phyloP scores from a whole-genome alignment of 2,797 vertebrate species.

The Protonibea diacanthus region DNA sequence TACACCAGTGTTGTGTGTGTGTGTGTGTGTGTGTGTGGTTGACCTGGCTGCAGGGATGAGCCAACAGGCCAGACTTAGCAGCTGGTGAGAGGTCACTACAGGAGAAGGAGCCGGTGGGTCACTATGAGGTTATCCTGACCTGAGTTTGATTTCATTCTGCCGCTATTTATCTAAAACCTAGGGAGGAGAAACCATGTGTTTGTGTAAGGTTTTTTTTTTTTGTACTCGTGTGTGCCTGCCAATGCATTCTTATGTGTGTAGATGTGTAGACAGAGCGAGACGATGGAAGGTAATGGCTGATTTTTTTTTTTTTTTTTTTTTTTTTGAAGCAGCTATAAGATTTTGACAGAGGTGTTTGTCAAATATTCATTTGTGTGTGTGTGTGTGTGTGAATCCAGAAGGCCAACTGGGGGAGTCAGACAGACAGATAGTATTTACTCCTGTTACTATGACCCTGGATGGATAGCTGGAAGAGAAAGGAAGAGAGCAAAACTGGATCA shows the following conservation, averaged over 20 bases:
- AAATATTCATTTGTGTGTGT: slow-evolving; percentile 68
- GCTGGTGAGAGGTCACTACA: slow-evolving; percentile 86
- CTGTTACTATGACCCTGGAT: slow-evolving; percentile 73
- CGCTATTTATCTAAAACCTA: slow-evolving; percentile 86
- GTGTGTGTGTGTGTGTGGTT: slow-evolving; percentile 32
- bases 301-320: slow-evolving; percentile 1
- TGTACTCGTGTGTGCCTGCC: slow-evolving; percentile 35
- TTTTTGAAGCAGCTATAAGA: slow-evolving; percentile 31
- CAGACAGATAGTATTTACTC: slow-evolving; percentile 63
- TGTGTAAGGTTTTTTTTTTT: slow-evolving; percentile 15
- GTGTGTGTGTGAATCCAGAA: slow-evolving; percentile 75
- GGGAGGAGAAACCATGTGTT: slow-evolving; percentile 55
- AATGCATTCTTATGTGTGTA: slow-evolving; percentile 2
- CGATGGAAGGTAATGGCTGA: slow-evolving; percentile 39
- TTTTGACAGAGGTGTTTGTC: slow-evolving; percentile 78
- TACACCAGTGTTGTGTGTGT: slow-evolving; percentile 24
- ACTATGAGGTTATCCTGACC: slow-evolving; percentile 91
- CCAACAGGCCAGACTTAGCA: slow-evolving; percentile 41
- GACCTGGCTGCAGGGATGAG: slow-evolving; percentile 16
- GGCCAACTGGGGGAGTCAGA: slow-evolving; percentile 74
- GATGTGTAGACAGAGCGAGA: slow-evolving; percentile 1
- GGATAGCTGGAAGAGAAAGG: slow-evolving; percentile 4
- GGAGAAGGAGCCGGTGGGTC: slow-evolving; percentile 88
- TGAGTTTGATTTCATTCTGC: slow-evolving; percentile 80
- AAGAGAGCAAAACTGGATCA: slow-evolving; percentile 3